Evolutionary conservation across 2,888 invertebrate species (phyloP), one percentile per base, ranked within the genome.

Genomic region (Augiades crinisus): DNA sequence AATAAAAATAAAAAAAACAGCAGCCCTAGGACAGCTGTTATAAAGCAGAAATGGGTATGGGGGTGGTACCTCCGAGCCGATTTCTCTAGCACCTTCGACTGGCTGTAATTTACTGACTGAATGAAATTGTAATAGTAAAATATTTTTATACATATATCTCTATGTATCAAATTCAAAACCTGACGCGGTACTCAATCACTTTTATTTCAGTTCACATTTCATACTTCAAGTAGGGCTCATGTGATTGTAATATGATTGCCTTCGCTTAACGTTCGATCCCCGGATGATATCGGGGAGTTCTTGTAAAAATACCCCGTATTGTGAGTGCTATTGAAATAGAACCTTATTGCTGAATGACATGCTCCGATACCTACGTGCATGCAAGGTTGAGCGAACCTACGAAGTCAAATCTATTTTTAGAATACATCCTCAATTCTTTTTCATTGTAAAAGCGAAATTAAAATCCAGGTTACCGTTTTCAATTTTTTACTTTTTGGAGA

Each of bases 221-320:
- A 47, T 38, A 30, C 37, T 36, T 37, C 27, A 36, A 46, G 17
- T 46, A 17, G 45, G 24, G 36, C 24, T 37, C 36, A 36, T 46
- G 19, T 38, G 47, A 47, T 47, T 47, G 47, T 38, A 47, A 47
- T 38, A 47, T 47, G 47, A 47, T 47, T 47, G 38, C 47, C 38
- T 30, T 21, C 37, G 47, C 30, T 38, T 38, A 47, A 37, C 37
- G 47, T 38, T 16, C 46, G 30, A 47, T 38, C 21, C 13, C 22
- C 22, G 13, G 22, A 22, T 38, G 30, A 31, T 47, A 47, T 47
- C 17, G 30, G n/a, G 37, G 27, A 47, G 13, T 30, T 37, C 27
- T 24, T 30, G 16, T 46, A 19, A 27, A 19, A 47, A 37, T 38
- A 37, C 47, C 24, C n/a, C 37, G 37, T 4, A 12, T n/a, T 10